These are phyloP conservation scores for Resseliella maxima DNA, from an alignment of 2,888 invertebrate species.

Conservation along the genomic window DNA sequence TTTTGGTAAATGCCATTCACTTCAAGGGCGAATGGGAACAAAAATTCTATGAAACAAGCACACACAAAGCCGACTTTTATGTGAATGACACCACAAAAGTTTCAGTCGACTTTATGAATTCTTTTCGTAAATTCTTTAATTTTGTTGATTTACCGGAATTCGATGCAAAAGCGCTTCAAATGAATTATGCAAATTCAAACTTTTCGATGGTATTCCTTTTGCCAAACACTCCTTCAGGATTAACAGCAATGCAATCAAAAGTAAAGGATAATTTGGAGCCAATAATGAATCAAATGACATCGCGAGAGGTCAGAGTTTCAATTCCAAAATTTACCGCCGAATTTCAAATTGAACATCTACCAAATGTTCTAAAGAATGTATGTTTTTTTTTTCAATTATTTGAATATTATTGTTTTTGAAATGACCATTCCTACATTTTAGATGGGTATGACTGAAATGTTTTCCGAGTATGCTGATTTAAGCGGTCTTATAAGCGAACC, in stretches of 20 bases:
- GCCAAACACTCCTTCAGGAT: slow-evolving; percentile 74
- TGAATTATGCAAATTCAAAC: slow-evolving; percentile 75
- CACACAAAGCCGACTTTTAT: slow-evolving; percentile 74
- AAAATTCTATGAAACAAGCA: slow-evolving; percentile 71
- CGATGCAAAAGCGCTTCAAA: slow-evolving; percentile 72
- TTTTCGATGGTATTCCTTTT: slow-evolving; percentile 78
- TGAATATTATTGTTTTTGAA: neutral
- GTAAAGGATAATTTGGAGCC: slow-evolving; percentile 70
- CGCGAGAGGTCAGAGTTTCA: slow-evolving; percentile 71
- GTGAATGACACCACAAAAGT: slow-evolving; percentile 69
- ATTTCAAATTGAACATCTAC: slow-evolving; percentile 72
- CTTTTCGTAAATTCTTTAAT: slow-evolving; percentile 67
- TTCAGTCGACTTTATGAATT: slow-evolving; percentile 76
- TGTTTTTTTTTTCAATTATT: slow-evolving; percentile 59
- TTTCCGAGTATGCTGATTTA: slow-evolving; percentile 71
- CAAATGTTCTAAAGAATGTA: slow-evolving; percentile 71
- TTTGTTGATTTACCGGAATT: slow-evolving; percentile 66
- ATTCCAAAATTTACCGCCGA: slow-evolving; percentile 84
- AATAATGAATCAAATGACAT: slow-evolving; percentile 67
- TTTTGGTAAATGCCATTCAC: slow-evolving; percentile 82
- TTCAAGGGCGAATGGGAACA: slow-evolving; percentile 79
- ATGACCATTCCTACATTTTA: no score
- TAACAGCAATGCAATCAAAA: slow-evolving; percentile 72
- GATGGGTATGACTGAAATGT: slow-evolving; percentile 76
- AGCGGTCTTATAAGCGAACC: slow-evolving; percentile 67